Evolutionary conservation across 2,113 vertebrate species (phyloP), one percentile per base, ranked within the genome.

Genomic region (Triplophysa tibetana): DNA sequence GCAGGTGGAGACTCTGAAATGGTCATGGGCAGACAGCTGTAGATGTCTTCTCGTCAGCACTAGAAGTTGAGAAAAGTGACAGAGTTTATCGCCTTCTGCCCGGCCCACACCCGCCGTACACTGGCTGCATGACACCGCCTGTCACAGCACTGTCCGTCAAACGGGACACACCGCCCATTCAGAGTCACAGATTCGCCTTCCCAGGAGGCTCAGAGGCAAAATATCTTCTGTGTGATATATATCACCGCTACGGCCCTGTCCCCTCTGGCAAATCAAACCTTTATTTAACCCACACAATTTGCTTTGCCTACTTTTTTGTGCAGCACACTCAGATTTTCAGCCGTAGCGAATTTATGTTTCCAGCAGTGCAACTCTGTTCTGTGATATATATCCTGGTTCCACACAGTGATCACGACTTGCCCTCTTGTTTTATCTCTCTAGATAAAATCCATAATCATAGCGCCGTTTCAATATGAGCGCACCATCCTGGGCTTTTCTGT

Each of bases 91-190:
- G 45, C 79, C 79, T 70, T 73, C 75, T 64, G 81, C 64, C 50
- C 68, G 79, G 79, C 70, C 80, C 73, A 85, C 68, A 84, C 89
- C 89, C 78, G 67, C 77, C 84, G 24, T 75, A 87, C 86, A 87
- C 89, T 87, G 83, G 56, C 75, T 78, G 75, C 75, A 86, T 87
- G 85, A 89, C 89, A 87, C 0, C 29, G 81, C 87, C 86, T 91
- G 89, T 89, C 90, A 87, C 83, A 82, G 83, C 83, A 86, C 86
- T 89, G 80, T 83, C 87, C 88, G 85, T 88, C 87, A 86, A 84
- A 83, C 85, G 63, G 60, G 50, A 63, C 68, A 62, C 24, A n/a
- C 56, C 48, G 33, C 66, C 74, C 80, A 64, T 48, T 26, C 26
- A 67, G 80, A 65, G 58, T 60, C 77, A 70, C 77, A 50, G 38